Evolutionary conservation across 2,113 vertebrate species (phyloP).

Genomic region (Copsychus sechellarum): DNA sequence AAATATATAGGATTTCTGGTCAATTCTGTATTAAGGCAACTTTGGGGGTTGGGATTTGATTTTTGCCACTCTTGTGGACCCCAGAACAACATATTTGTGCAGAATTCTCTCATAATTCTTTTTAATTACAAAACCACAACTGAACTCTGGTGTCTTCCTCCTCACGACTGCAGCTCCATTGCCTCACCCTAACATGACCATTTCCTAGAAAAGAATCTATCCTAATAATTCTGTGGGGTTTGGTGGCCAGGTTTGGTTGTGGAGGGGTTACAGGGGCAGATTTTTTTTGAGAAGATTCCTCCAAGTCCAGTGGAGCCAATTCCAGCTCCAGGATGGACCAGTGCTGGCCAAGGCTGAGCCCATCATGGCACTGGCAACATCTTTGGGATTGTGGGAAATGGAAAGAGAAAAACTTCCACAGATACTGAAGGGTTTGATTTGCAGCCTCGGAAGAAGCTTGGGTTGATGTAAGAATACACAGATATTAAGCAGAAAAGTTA

Average conservation of each 20-base stretch:
- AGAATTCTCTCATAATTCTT: background rate
- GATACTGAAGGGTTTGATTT: no score
- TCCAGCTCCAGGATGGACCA: fast-evolving
- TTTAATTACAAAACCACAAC: background rate
- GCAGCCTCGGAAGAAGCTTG: no score
- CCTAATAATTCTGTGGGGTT: background rate
- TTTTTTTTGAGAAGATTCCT: background rate
- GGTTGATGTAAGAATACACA: no score
- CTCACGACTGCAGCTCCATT: background rate
- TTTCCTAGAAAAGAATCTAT: background rate
- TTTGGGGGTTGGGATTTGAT: background rate
- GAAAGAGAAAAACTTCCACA: no score
- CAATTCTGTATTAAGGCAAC: background rate
- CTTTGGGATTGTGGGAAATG: background rate
- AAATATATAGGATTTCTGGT: fast-evolving
- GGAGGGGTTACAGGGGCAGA: fast-evolving
- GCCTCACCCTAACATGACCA: fast-evolving
- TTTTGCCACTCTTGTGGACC: background rate
- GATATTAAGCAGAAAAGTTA: no score
- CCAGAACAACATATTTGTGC: fast-evolving
- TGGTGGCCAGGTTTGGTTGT: background rate
- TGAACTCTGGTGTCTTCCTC: background rate
- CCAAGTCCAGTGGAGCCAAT: background rate
- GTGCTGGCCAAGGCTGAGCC: background rate
- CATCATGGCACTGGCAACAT: background rate